Base-by-base conservation (phyloP, 2,888 invertebrate genomes). In the Drosophila atroscutellata region DNA sequence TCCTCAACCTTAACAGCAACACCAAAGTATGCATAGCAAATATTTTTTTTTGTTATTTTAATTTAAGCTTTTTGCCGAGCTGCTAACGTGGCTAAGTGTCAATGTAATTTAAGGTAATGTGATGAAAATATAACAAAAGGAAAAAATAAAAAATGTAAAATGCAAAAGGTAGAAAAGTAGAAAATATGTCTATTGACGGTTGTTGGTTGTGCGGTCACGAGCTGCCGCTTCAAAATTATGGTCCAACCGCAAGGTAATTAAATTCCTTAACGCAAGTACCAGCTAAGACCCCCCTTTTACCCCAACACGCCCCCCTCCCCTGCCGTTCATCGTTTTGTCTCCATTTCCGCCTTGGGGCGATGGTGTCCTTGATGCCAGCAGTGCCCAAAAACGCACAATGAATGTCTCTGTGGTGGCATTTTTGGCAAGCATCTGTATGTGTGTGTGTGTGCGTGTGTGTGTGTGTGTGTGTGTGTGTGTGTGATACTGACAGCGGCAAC, bases 191-290 rank as follows among this genome's bases (percentile, higher is more conserved):
- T 59, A 56, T 62, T 52, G 57, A 62, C 39, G 36, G 7, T n/a
- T 55, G 45, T 32, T 49, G 51, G 72, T 28, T 56, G 72, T 24
- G 54, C 52, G 67, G 73, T 61, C 67, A 76, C 55, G 47, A 69
- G 28, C n/a, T 9, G 69, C 67, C 78, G 62, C 67, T 71, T 64
- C 52, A 61, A 74, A 77, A 77, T 83, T 86, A 86, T 83, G 83
- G 70, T 75, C 75, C 68, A 57, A 77, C 83, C 83, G 66, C 83
- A 83, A 80, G 86, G 86, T 83, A 83, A 83, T 83, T 83, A 83
- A 83, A 83, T 83, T 83, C 83, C 83, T 83, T 80, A 83, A 86
- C 86, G 70, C 59, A 69, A 60, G 67, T 71, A 62, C 56, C 26
- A 30, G 55, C 66, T 66, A 54, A 54, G 32, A 66, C 30, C 9